phyloP scores from a whole-genome alignment of 2,113 vertebrate genomes.

The Scophthalmus maximus region DNA sequence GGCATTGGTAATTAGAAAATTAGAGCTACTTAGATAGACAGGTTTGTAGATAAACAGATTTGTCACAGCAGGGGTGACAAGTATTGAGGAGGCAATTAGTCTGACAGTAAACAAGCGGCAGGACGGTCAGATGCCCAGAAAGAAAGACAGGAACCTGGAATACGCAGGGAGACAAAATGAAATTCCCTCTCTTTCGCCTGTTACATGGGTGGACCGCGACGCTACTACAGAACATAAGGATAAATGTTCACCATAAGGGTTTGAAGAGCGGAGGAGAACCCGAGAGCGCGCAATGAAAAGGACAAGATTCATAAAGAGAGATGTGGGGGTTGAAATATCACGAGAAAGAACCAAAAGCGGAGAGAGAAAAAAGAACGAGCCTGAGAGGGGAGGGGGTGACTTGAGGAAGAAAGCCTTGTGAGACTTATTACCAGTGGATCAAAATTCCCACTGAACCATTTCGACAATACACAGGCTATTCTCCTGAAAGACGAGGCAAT shows the following conservation, averaged over 20 bases:
- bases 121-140: slow-evolving; percentile 21
- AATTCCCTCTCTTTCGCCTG: not conserved
- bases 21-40: slow-evolving; percentile 18
- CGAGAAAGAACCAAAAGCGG: not conserved
- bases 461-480: slow-evolving; percentile 66
- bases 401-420: slow-evolving; percentile 52
- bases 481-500: slow-evolving; percentile 72
- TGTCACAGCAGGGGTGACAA: slow-evolving; percentile 40
- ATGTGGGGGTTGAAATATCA: not conserved
- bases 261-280: slow-evolving; percentile 31
- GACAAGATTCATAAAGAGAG: slow-evolving; percentile 12
- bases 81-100: slow-evolving; percentile 54
- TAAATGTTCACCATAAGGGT: slow-evolving; percentile 20
- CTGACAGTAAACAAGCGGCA: slow-evolving; percentile 28
- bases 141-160: slow-evolving; percentile 12
- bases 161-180: slow-evolving; percentile 6
- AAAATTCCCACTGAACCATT: slow-evolving; percentile 74
- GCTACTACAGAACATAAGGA: slow-evolving; percentile 36
- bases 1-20: slow-evolving; percentile 6
- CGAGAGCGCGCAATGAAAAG: slow-evolving; percentile 34
- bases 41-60: slow-evolving; percentile 30
- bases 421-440: slow-evolving; percentile 77
- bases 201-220: slow-evolving; percentile 16
- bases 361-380: not conserved
- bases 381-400: not conserved